Conservation (phyloP, 2,888 invertebrate species). For the Rhodophaea formosa region DNA sequence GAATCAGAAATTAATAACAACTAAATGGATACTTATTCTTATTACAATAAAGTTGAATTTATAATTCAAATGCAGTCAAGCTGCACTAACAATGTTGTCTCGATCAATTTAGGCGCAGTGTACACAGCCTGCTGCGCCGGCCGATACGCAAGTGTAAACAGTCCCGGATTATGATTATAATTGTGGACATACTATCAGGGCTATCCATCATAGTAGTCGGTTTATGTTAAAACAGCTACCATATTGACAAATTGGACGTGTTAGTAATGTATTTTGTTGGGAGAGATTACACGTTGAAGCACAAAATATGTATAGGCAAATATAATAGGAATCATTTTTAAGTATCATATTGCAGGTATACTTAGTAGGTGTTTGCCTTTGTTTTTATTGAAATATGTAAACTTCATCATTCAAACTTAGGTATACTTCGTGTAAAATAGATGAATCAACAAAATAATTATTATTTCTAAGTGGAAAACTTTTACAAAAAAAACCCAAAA, state of each 20-base stretch:
- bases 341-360: no score
- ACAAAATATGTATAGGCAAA: not conserved
- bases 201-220: conserved; percentile 49
- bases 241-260: not conserved
- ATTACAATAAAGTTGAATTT: not conserved
- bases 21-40: not conserved
- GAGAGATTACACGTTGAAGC: conserved; percentile 1
- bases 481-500: no score
- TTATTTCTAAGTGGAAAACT: no score
- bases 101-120: conserved; percentile 29
- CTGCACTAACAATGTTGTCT: not conserved
- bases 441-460: no score
- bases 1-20: not conserved
- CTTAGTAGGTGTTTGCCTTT: no score
- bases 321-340: no score
- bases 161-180: conserved; percentile 57
- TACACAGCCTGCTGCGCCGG: conserved; percentile 39
- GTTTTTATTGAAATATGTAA: no score
- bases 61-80: not conserved
- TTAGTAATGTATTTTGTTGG: conserved; percentile 7
- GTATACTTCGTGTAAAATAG: no score
- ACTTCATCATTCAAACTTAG: no score
- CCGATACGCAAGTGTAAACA: conserved; percentile 54
- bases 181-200: conserved; percentile 46
- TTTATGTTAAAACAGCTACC: conserved; percentile 12